Evolutionary conservation across 2,888 invertebrate genomes (phyloP).

Genomic region (Escarpia spicata): DNA sequence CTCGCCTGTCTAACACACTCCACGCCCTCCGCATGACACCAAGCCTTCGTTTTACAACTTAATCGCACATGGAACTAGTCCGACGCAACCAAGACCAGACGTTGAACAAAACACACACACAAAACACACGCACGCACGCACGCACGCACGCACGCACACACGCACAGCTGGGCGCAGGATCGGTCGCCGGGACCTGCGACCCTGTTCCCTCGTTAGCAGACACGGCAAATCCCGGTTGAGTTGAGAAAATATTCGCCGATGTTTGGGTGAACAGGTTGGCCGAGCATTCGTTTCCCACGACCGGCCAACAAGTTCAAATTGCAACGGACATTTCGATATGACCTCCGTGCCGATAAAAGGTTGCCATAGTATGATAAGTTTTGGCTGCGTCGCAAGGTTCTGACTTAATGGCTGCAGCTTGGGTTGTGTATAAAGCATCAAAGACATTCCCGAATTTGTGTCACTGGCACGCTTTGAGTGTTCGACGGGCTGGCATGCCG

Average conservation of each 20-base stretch:
- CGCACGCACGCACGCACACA: neutral
- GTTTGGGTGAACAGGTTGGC: slow-evolving; percentile 9
- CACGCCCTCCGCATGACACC: neutral
- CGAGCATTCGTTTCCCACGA: neutral
- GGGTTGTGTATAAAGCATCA: neutral
- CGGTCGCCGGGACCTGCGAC: neutral
- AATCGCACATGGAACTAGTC: neutral
- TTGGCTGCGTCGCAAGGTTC: neutral
- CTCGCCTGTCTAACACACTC: neutral
- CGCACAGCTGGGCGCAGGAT: neutral
- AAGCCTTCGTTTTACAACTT: neutral
- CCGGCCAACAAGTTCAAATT: neutral
- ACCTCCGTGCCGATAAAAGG: neutral
- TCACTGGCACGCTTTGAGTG: neutral
- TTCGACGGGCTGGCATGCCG: neutral
- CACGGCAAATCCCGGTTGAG: neutral
- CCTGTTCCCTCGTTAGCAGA: neutral
- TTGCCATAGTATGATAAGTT: neutral
- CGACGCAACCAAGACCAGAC: neutral
- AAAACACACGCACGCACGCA: neutral
- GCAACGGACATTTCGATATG: neutral
- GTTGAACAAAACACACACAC: neutral
- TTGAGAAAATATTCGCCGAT: slow-evolving; percentile 4
- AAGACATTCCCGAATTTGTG: neutral
- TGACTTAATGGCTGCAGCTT: neutral